These are phyloP conservation scores for Lasioglossum lativentre DNA, from an alignment of 2,888 invertebrate species.

Conservation along the genomic window DNA sequence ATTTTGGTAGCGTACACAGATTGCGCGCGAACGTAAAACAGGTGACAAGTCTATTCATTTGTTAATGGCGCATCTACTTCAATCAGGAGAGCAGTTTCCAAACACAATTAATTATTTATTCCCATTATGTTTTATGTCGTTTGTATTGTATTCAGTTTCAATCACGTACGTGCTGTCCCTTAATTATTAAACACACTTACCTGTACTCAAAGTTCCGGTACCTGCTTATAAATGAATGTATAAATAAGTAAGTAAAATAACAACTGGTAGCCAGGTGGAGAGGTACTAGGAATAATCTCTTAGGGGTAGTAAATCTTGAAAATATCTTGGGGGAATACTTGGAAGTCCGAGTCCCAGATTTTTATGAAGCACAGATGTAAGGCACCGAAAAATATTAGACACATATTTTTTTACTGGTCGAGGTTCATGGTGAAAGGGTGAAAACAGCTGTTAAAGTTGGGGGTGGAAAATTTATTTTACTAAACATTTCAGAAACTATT, in stretches of 20 bases:
- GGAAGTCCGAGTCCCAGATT: neutral
- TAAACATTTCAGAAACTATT: neutral
- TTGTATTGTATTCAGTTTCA: neutral
- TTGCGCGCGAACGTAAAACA: neutral
- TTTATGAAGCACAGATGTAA: neutral
- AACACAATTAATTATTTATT: neutral
- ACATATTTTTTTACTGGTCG: neutral
- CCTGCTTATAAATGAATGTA: slow-evolving; percentile 1
- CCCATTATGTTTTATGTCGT: neutral
- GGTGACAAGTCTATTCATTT: neutral
- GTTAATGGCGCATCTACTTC: neutral
- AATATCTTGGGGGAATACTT: neutral
- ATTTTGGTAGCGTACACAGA: neutral
- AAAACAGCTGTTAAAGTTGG: neutral
- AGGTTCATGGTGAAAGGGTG: neutral
- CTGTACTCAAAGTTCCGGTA: neutral
- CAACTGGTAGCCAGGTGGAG: neutral
- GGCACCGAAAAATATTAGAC: neutral
- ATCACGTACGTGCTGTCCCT: neutral
- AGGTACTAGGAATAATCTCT: neutral
- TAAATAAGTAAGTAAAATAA: neutral
- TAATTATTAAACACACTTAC: neutral
- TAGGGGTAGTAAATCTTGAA: neutral
- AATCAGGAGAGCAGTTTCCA: neutral
- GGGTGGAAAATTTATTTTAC: neutral